Conservation (phyloP, 1,140 invertebrate species). For the Drosophila malerkotliana region DNA sequence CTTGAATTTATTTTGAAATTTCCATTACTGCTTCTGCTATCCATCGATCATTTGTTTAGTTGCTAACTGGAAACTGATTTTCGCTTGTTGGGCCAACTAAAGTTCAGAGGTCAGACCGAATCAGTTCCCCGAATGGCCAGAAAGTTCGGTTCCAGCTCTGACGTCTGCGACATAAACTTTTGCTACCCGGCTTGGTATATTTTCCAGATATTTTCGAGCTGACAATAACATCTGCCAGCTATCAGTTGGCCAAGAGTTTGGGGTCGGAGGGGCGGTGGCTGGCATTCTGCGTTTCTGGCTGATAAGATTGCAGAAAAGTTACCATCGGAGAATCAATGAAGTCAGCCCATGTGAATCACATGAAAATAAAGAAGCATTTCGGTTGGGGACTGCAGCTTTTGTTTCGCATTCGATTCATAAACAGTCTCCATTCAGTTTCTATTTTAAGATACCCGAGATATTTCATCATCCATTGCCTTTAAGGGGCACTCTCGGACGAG, state of each 20-base stretch:
- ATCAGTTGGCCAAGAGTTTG: slow-evolving; percentile 24
- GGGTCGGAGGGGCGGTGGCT: background rate
- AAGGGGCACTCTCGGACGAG: slow-evolving; percentile 1
- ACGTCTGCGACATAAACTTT: slow-evolving; percentile 34
- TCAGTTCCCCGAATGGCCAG: slow-evolving; percentile 17
- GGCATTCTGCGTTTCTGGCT: background rate
- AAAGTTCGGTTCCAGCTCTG: slow-evolving; percentile 35
- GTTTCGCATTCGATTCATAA: slow-evolving; percentile 16
- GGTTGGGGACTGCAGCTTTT: background rate
- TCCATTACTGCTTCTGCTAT: background rate
- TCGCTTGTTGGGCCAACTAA: slow-evolving; percentile 7
- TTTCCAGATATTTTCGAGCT: slow-evolving; percentile 14
- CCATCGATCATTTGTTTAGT: slow-evolving; percentile 21
- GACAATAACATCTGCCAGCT: slow-evolving; percentile 34
- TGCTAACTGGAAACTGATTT: background rate
- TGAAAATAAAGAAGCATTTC: background rate
- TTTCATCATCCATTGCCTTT: slow-evolving; percentile 19
- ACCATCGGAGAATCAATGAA: background rate
- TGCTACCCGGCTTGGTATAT: slow-evolving; percentile 12
- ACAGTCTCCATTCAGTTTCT: slow-evolving; percentile 33
- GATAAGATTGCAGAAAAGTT: slow-evolving; percentile 37
- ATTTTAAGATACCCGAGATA: slow-evolving; percentile 29
- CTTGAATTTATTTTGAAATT: background rate
- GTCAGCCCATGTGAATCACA: slow-evolving; percentile 19
- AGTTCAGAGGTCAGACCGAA: slow-evolving; percentile 41